Evolutionary conservation across 1,140 invertebrate species (phyloP), one percentile per base, ranked within the genome.

Genomic region (Papilio xuthus): DNA sequence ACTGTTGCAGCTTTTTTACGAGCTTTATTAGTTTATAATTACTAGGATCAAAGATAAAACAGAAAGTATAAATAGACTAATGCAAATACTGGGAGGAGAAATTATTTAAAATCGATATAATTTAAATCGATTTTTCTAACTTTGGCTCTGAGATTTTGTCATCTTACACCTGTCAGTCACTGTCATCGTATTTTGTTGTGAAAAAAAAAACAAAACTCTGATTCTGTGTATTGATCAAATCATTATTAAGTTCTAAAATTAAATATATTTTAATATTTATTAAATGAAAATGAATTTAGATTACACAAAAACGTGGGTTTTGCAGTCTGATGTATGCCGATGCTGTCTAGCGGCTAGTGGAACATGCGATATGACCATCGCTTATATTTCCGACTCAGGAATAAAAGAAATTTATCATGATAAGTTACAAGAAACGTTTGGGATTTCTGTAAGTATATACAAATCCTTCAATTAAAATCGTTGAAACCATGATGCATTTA

Each of bases 301-400:
- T 23, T 83, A 78, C 63, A 20, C 78, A 44, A 79, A 81, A 32
- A 81, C 73, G 26, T 83, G 84, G 82, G 41, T 79, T 3, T 83
- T 81, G 2, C 84, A 82, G 78, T 84, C 86, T 1, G 82, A 87
- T 75, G 83, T 85, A 1, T 85, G 86, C 50, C 75, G 86, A 15
- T 87, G 83, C 13, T 87, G 84, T 70, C 47, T 87, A 32, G 82
- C 84, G 13, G 60, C 86, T 10, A 81, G 78, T 26, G 86, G 86
- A 1, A 79, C 63, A 2, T 83, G 80, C 80, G 83, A 85, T 60
- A 28, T 87, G 15, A 85, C 82, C 0, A 77, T 74, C 7, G 67
- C 82, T n/a, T 87, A 85, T 50, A 60, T 85, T 74, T 77, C 83
- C 10, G 84, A 83, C 18, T 26, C 63, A 8, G 86, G 83, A n/a